Evolutionary conservation across 1,140 invertebrate genomes (phyloP), one percentile per base, ranked within the genome.

Genomic region (Cepaea nemoralis): DNA sequence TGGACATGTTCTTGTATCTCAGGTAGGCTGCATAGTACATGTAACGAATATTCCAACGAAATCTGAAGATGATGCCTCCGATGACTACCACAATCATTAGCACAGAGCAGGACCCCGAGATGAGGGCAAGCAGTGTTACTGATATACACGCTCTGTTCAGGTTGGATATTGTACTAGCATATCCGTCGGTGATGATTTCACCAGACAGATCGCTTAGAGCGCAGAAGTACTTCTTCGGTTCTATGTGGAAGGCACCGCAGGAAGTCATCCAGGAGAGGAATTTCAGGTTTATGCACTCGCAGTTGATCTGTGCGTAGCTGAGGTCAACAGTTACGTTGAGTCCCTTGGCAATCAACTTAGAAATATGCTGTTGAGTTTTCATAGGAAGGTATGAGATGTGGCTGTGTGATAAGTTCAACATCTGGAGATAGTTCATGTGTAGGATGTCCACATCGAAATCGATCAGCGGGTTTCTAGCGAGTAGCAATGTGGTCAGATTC

Each of bases 21-120:
- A 79, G 77, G 69, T 82, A 82, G 2, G 83, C 75, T 50, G 83
- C 83, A 67, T 86, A 86, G 80, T 86, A 87, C 5, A 85, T 80
- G 80, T 86, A 87, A 6, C 87, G 81, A 22, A 86, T 24, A 39
- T 83, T 85, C 87, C 86, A 87, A 0, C 85, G 78, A 45, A 80
- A 87, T 31, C 83, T 77, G 42, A 85, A 87, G 0, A 79, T 37
- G 22, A 88, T 22, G 14, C 69, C 81, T 22, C 37, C 63, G 22
- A 76, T n/a, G 10, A 83, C n/a, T 24, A 82, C n/a, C 27, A 81
- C 10, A 27, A 86, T 2, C 27, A 81, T 31, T 10, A 81, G 66
- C 14, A 84, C 24, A 10, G 82, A 59, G 27, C 33, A 27, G 22
- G 35, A 45, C 12, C 81, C 70, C 19, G 45, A 70, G 12, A 40